These are phyloP conservation scores for Menidia menidia DNA, from an alignment of 2,797 vertebrate genomes.

Conservation along the genomic window DNA sequence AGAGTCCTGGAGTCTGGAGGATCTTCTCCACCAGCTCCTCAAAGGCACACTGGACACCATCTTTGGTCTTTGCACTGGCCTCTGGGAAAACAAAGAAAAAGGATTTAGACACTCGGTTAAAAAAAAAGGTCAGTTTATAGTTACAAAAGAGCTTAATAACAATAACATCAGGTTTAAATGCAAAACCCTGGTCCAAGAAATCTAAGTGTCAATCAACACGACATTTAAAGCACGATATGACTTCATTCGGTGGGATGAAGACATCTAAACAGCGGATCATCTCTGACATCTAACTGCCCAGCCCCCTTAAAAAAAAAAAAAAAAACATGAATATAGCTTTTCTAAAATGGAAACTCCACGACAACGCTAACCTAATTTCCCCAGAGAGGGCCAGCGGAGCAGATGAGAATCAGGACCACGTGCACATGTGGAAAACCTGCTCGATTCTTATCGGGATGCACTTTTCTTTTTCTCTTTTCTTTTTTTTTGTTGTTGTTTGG, in stretches of 20 bases:
- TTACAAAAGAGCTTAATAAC: not conserved
- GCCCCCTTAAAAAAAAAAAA: constrained; percentile 49
- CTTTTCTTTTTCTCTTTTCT: constrained; percentile 48
- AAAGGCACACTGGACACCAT: constrained; percentile 98
- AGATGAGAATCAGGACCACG: constrained; percentile 68
- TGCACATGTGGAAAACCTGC: constrained; percentile 59
- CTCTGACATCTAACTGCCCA: constrained; percentile 50
- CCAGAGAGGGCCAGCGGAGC: constrained; percentile 47
- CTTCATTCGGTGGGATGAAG: constrained; percentile 39
- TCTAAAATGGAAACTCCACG: constrained; percentile 76
- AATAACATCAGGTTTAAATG: not conserved
- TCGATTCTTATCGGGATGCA: constrained; percentile 67
- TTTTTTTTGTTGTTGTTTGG: constrained; percentile 48
- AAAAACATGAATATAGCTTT: constrained; percentile 60
- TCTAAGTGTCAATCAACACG: constrained; percentile 48
- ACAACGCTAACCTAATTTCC: constrained; percentile 73
- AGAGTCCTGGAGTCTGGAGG: constrained; percentile 97
- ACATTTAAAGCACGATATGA: constrained; percentile 49
- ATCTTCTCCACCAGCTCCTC: constrained; percentile 99
- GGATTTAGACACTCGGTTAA: constrained; percentile 26
- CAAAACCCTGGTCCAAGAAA: constrained; percentile 7
- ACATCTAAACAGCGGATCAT: constrained; percentile 31
- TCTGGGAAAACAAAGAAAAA: constrained; percentile 77
- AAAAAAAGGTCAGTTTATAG: constrained; percentile 4
- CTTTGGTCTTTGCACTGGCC: constrained; percentile 97